phyloP scores from a whole-genome alignment of 2,797 vertebrate genomes.

The Epinephelus coioides region DNA sequence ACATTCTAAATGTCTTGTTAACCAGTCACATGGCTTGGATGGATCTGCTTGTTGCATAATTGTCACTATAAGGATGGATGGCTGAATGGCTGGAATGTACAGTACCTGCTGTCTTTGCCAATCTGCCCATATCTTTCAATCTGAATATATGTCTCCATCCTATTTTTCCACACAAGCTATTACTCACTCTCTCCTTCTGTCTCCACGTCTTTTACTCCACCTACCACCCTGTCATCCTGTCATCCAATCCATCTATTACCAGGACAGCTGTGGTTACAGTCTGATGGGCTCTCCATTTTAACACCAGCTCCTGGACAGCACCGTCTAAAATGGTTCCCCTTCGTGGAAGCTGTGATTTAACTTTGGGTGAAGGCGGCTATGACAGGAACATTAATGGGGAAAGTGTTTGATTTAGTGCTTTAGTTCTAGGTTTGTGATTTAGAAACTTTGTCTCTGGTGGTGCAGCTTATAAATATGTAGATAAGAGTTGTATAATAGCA shows the following conservation, averaged over 20 bases:
- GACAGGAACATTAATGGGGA: constrained; percentile 55
- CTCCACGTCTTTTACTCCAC: constrained; percentile 27
- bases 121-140: constrained; percentile 7
- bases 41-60: too few species aligned
- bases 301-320: constrained; percentile 19
- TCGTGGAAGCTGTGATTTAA: constrained; percentile 44
- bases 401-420: constrained; percentile 40
- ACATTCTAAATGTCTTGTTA: too few species aligned
- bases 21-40: too few species aligned
- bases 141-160: neutral
- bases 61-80: neutral
- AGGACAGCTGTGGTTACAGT: constrained; percentile 53
- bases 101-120: neutral
- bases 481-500: neutral
- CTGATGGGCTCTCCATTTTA: constrained; percentile 65
- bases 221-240: constrained; percentile 44
- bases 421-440: constrained; percentile 13
- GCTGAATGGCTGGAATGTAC: neutral
- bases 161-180: constrained; percentile 10
- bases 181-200: constrained; percentile 29
- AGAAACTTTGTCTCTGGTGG: constrained; percentile 5
- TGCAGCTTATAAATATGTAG: neutral
- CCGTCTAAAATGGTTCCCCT: constrained; percentile 57
- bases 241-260: constrained; percentile 59
- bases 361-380: constrained; percentile 15